A percentile compares a stretch with the other conserved stretches of the same genome.
Evolutionary conservation across 1,140 invertebrate species (phyloP).

Genomic region (Rhysida immarginata): DNA sequence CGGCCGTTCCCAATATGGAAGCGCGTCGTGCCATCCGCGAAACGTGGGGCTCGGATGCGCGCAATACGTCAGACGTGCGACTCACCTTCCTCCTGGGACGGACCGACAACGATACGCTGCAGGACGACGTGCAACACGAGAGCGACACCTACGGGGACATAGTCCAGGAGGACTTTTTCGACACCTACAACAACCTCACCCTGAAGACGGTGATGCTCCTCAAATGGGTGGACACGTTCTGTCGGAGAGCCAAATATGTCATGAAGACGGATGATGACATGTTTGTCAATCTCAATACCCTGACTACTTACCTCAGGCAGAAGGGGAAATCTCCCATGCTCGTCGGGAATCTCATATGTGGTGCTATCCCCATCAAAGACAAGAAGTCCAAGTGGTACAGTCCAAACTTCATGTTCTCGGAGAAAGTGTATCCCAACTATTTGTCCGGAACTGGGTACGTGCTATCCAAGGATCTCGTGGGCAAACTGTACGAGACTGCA

Average conservation of each 20-base stretch:
- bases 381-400: constrained; percentile 59
- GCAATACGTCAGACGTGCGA: not conserved
- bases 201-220: constrained; percentile 72
- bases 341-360: constrained; percentile 55
- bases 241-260: constrained; percentile 24
- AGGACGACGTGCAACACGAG: constrained; percentile 42
- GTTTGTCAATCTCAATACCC: constrained; percentile 40
- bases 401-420: constrained; percentile 60
- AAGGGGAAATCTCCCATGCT: constrained; percentile 31
- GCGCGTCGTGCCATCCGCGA: constrained; percentile 52
- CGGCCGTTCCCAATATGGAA: constrained; percentile 47
- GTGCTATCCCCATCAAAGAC: constrained; percentile 51
- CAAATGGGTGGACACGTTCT: constrained; percentile 42
- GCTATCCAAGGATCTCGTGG: constrained; percentile 50
- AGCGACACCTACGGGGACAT: constrained; percentile 54
- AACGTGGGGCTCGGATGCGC: constrained; percentile 49
- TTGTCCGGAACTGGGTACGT: constrained; percentile 70
- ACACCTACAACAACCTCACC: constrained; percentile 85
- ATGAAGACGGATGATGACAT: constrained; percentile 40
- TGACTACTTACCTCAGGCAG: constrained; percentile 22
- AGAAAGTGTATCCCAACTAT: constrained; percentile 59
- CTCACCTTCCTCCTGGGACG: constrained; percentile 13
- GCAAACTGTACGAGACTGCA: constrained; percentile 48
- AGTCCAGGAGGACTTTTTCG: constrained; percentile 76
- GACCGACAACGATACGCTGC: constrained; percentile 35